These are phyloP conservation scores for Sylvia atricapilla DNA, from an alignment of 2,113 vertebrate species.

Conservation along the genomic window DNA sequence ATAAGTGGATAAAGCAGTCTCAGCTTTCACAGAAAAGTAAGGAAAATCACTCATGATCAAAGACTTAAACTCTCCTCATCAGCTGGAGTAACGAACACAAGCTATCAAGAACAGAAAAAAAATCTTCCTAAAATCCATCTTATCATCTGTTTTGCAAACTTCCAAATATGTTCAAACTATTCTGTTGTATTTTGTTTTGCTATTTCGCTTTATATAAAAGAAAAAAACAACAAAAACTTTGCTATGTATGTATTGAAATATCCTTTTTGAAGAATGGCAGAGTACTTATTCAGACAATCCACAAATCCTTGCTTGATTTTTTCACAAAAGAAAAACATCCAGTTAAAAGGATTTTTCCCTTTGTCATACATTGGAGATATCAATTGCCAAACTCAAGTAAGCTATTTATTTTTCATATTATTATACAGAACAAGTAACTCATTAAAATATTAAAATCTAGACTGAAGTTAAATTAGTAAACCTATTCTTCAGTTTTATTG, in stretches of 20 bases:
- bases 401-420: neutral
- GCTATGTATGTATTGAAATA: neutral
- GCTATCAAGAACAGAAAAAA: neutral
- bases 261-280: neutral
- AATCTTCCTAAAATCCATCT: neutral
- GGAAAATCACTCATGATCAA: neutral
- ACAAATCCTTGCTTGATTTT: neutral
- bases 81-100: neutral
- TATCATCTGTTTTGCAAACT: neutral
- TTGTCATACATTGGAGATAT: neutral
- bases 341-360: neutral
- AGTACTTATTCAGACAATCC: neutral
- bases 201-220: neutral
- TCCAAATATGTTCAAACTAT: neutral
- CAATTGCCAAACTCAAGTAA: neutral
- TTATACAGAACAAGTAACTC: neutral
- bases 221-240: neutral
- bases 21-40: neutral
- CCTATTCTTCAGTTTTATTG: neutral
- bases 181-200: neutral
- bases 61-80: neutral
- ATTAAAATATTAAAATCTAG: neutral
- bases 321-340: neutral
- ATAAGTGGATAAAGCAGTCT: neutral
- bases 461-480: neutral